Evolutionary conservation across 2,113 vertebrate genomes (phyloP).

Genomic region (Grantiella picta): DNA sequence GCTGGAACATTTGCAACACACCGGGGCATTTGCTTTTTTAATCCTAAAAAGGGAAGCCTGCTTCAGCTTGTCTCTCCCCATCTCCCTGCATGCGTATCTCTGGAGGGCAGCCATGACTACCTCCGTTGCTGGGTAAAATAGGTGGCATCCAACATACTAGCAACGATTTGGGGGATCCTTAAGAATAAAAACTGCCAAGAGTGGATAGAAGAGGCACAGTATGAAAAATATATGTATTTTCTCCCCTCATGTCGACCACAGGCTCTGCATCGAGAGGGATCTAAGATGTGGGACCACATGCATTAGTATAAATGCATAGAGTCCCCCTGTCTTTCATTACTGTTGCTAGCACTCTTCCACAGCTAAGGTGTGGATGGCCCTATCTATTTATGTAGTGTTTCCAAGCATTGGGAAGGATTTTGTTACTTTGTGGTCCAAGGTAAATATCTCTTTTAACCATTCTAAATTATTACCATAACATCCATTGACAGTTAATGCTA

Average conservation of each 20-base stretch:
- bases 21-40: background rate
- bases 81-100: background rate
- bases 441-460: background rate
- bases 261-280: background rate
- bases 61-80: background rate
- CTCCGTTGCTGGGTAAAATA: background rate
- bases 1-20: background rate
- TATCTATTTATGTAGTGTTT: background rate
- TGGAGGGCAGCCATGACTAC: background rate
- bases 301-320: background rate
- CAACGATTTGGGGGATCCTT: background rate
- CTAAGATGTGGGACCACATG: background rate
- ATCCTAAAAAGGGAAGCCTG: background rate
- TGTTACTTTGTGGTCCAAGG: background rate
- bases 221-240: background rate
- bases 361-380: background rate
- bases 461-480: background rate
- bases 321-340: rapidly evolving
- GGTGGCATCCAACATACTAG: background rate
- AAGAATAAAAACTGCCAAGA: background rate
- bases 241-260: background rate
- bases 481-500: background rate
- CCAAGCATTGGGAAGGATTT: background rate
- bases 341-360: background rate
- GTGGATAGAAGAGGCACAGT: background rate